Evolutionary conservation across 2,797 vertebrate species (phyloP).

Genomic region (Coendou prehensilis): DNA sequence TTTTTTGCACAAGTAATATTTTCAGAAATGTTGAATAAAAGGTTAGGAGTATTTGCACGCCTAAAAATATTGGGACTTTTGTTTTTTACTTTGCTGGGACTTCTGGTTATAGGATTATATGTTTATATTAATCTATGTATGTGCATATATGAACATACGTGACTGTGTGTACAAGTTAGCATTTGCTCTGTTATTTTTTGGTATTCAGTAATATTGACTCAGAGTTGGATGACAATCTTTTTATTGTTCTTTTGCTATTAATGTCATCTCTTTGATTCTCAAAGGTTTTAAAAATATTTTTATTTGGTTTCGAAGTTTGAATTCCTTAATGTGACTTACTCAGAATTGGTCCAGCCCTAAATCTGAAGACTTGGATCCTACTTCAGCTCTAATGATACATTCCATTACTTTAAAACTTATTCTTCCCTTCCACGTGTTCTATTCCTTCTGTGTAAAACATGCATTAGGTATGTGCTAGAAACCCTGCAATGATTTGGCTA

Average conservation of each 20-base stretch:
- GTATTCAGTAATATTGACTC: background rate
- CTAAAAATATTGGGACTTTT: background rate
- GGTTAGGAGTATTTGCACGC: background rate
- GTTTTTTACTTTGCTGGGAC: background rate
- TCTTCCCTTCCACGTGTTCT: background rate
- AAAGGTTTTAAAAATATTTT: background rate
- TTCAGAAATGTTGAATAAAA: background rate
- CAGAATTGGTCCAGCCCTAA: background rate
- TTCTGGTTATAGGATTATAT: background rate
- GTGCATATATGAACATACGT: background rate
- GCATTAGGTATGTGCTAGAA: background rate
- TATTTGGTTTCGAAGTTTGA: background rate
- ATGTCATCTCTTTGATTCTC: background rate
- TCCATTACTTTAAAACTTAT: constrained; percentile 19
- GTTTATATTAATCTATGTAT: background rate
- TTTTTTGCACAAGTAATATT: background rate
- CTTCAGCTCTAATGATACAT: background rate
- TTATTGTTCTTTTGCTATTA: background rate
- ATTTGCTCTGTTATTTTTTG: background rate
- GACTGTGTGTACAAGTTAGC: background rate
- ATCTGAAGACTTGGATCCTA: constrained; percentile 5
- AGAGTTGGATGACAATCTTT: background rate
- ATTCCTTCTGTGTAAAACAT: background rate
- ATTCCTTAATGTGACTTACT: background rate
- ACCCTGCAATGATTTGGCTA: background rate